These are phyloP conservation scores for Heliocidaris tuberculata DNA, from an alignment of 35 echinoderm and acorn worm species.

Conservation along the genomic window DNA sequence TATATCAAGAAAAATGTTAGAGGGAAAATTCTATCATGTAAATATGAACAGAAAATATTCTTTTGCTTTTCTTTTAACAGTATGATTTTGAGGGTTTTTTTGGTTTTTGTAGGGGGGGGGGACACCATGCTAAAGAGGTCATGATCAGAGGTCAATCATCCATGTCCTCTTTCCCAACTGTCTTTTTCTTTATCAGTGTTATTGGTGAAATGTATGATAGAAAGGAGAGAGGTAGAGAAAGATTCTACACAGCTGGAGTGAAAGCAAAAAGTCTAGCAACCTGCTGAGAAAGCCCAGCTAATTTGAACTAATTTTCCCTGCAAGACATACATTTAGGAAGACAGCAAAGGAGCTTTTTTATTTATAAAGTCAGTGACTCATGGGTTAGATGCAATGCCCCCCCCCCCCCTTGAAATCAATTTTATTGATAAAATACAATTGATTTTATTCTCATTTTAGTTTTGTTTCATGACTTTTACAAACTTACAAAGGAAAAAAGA, in stretches of 20 bases:
- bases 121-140: neutral
- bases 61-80: neutral
- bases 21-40: too few relatives aligned
- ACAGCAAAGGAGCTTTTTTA: neutral
- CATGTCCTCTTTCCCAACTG: neutral
- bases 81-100: neutral
- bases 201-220: neutral
- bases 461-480: neutral
- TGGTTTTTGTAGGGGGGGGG: neutral
- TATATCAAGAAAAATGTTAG: too few relatives aligned
- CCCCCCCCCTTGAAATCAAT: neutral
- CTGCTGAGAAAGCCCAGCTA: constrained; percentile 25
- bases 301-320: constrained; percentile 53
- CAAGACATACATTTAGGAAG: constrained; percentile 12
- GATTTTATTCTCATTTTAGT: neutral
- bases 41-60: neutral
- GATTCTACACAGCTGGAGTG: constrained; percentile 33
- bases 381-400: neutral
- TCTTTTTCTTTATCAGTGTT: neutral
- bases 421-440: neutral
- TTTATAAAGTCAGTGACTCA: neutral
- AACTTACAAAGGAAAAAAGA: neutral
- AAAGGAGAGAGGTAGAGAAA: neutral
- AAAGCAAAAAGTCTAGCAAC: constrained; percentile 39
- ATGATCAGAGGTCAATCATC: constrained; percentile 21